These are phyloP conservation scores for Garra rufa DNA, from an alignment of 2,113 vertebrate genomes.

Conservation along the genomic window DNA sequence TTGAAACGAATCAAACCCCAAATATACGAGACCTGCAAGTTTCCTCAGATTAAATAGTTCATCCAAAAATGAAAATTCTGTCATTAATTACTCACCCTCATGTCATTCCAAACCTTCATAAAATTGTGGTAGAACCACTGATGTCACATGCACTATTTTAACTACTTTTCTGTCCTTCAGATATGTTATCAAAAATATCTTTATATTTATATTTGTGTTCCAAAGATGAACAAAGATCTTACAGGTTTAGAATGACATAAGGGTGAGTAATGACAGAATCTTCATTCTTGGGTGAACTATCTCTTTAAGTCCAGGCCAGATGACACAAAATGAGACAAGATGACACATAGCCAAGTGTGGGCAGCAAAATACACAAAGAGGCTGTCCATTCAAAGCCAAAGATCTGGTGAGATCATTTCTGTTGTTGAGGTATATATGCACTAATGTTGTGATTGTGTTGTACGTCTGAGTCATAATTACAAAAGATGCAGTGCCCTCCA, in stretches of 20 bases:
- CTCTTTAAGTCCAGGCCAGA: not conserved
- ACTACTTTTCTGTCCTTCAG: too few relatives aligned
- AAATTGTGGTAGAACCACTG: too few relatives aligned
- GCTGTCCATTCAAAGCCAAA: slow-evolving; percentile 13
- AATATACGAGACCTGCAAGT: not conserved
- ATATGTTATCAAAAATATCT: too few relatives aligned
- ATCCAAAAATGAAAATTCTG: too few relatives aligned
- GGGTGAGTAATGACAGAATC: too few relatives aligned
- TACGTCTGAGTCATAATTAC: slow-evolving; percentile 6
- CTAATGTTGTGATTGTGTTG: slow-evolving; percentile 14
- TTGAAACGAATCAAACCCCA: not conserved
- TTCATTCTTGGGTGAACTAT: too few relatives aligned
- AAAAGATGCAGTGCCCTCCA: not conserved
- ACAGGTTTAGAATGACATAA: too few relatives aligned
- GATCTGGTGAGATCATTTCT: slow-evolving; percentile 58
- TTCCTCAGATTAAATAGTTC: not conserved
- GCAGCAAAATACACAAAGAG: slow-evolving; percentile 32
- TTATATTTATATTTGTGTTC: too few relatives aligned
- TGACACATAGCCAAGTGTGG: slow-evolving; percentile 20
- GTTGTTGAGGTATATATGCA: slow-evolving; percentile 54
- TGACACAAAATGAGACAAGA: slow-evolving; percentile 1
- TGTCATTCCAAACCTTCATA: too few relatives aligned
- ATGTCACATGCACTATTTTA: too few relatives aligned
- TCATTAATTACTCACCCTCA: too few relatives aligned
- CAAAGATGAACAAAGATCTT: too few relatives aligned